Evolutionary conservation across 2,113 vertebrate species (phyloP), one percentile per base, ranked within the genome.

Genomic region (Pangasianodon hypophthalmus): DNA sequence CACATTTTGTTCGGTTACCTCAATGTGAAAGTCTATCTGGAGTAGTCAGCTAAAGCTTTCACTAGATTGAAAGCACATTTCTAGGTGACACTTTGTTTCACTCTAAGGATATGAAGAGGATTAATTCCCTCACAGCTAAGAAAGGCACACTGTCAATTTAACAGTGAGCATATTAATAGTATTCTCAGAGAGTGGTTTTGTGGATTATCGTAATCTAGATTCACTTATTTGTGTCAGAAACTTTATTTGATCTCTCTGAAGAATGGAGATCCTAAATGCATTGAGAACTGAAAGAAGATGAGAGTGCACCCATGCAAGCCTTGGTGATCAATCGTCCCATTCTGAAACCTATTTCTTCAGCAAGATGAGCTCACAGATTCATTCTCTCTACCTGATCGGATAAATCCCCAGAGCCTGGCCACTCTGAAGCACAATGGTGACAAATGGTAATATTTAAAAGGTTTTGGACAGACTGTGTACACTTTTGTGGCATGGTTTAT

Each of bases 381-480:
- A 91, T 91, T 80, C 89, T 86, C 90, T 90, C 89, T 92, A 92
- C 89, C 92, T 91, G 88, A 37, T 58, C 52, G 91, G 91, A 94
- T 92, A 85, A 89, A 95, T 91, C 79, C 92, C 90, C 69, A 14
- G 18, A 52, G 52, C 26, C 4, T 87, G 86, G 86, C 90, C 58
- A 58, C 60, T 88, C 87, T 90, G 86, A 84, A 58, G 90, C 89
- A 90, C 88, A 69, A 32, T 84, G 37, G 84, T 91, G 93, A 94
- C 87, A 86, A 94, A 95, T 94, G 90, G 88, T 79, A 37, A 24
- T 73, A 88, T 94, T 84, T 95, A 95, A 95, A 95, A 95, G 93
- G 92, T 94, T 95, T 95, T 92, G 80, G 94, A 94, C 92, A 94
- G 92, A 93, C 89, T 92, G 92, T 92, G 88, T 94, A 93, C 88